Evolutionary conservation across 2,113 vertebrate genomes (phyloP), one percentile per base, ranked within the genome.

Genomic region (Piprites chloris): DNA sequence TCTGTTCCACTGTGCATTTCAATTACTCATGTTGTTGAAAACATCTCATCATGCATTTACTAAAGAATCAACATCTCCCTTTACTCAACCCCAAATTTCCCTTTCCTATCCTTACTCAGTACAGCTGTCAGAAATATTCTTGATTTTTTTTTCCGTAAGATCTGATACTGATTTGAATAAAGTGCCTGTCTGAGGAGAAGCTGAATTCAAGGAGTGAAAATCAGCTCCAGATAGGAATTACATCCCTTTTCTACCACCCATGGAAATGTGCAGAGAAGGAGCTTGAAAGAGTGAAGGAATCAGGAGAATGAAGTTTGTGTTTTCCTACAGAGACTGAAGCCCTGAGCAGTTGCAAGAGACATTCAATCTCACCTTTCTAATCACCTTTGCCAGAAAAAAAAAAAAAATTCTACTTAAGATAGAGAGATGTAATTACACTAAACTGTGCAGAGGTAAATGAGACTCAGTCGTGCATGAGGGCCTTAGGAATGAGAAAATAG

Each of bases 391-490:
- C 55, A 86, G 46, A 58, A 28, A 42, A 47, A 69, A 42, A 47
- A 69, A 72, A 74, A 68, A 74, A 37, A 12, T 33, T 87, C 50
- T 67, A 6, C 39, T 84, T 92, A 58, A 85, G 86, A 61, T 50
- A 92, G 73, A 86, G 63, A 63, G 59, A 67, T 47, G 52, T 35
- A 96, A 92, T 95, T 93, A 92, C 78, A 44, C 42, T 71, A 85
- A 96, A 89, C 67, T 84, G 68, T 90, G 42, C 68, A 59, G 73
- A 95, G 69, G 86, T 90, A 93, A 95, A 95, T 90, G 76, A 95
- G 83, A 86, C 30, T 92, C 80, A 90, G 66, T 81, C 65, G 37
- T 78, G 93, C 86, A 81, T 67, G 84, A 95, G 86, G 89, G 93
- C 87, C 93, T 95, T 65, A 84, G 50, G 47, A 81, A 83, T 67